These are phyloP conservation scores for Zalophus californianus DNA, from an alignment of 2,797 vertebrate species.

Conservation along the genomic window DNA sequence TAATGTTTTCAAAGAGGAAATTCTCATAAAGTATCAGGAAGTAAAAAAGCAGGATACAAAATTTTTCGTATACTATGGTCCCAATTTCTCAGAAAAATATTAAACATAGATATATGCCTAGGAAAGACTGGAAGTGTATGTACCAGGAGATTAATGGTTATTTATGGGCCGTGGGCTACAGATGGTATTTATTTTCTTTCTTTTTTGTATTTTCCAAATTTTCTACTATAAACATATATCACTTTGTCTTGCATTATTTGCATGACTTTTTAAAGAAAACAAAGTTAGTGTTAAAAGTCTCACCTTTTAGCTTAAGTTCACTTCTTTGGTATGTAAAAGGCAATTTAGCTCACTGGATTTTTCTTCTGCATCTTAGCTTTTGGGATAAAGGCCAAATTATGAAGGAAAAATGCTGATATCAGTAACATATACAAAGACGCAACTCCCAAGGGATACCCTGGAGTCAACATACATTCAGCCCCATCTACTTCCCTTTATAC, in stretches of 20 bases:
- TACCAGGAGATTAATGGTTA: constrained; percentile 31
- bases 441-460: not conserved
- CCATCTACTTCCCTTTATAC: constrained; percentile 26
- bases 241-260: not conserved
- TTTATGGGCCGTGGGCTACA: not conserved
- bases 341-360: constrained; percentile 56
- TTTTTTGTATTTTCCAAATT: constrained; percentile 13
- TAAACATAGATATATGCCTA: not conserved
- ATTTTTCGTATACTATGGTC: constrained; percentile 5
- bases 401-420: constrained; percentile 30
- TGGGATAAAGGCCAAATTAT: constrained; percentile 57
- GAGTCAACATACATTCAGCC: constrained; percentile 11
- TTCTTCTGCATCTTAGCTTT: constrained; percentile 53
- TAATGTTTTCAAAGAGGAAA: constrained; percentile 24
- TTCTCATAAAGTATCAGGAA: constrained; percentile 11
- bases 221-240: constrained; percentile 29
- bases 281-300: not conserved
- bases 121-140: not conserved
- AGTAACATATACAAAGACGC: constrained; percentile 13
- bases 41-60: not conserved
- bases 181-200: constrained; percentile 5
- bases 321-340: constrained; percentile 54
- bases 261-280: constrained; percentile 31
- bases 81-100: not conserved
- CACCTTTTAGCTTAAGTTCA: constrained; percentile 53